A percentile compares a stretch with the other conserved stretches of the same genome.
These are phyloP conservation scores for Neodon shergylaensis DNA, from an alignment of 2,113 vertebrate genomes.

Conservation along the genomic window DNA sequence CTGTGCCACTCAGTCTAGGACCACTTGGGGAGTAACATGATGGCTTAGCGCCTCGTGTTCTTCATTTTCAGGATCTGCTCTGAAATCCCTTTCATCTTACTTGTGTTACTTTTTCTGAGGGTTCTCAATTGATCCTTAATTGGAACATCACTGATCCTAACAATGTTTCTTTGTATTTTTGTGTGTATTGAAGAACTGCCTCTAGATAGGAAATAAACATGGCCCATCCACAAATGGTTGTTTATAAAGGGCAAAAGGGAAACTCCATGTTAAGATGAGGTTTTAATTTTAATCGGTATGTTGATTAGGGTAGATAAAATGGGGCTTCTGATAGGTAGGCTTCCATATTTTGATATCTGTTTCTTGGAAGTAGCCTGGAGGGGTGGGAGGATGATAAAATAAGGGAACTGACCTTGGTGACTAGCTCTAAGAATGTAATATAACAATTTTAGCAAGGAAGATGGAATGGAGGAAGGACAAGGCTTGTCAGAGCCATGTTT, in stretches of 20 bases:
- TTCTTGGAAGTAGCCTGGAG: neutral
- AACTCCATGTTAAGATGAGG: neutral
- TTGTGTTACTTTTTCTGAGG: slow-evolving; percentile 13
- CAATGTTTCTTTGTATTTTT: neutral
- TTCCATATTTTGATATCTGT: neutral
- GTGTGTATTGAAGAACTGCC: neutral
- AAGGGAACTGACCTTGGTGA: neutral
- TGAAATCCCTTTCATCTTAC: neutral
- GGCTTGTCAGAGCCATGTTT: neutral
- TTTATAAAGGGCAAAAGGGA: neutral
- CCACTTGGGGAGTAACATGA: too few species aligned
- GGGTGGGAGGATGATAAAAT: neutral
- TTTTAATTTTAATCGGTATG: neutral
- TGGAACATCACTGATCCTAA: slow-evolving; percentile 28
- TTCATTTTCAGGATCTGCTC: neutral
- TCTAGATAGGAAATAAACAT: neutral
- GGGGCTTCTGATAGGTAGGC: neutral
- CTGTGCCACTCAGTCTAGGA: neutral
- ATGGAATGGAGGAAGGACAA: neutral
- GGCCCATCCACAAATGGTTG: neutral
- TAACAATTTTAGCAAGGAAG: neutral
- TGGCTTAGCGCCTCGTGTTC: neutral
- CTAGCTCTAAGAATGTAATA: neutral
- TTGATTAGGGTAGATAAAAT: neutral
- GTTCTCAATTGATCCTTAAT: slow-evolving; percentile 39